phyloP scores from a whole-genome alignment of 2,113 vertebrate genomes.

The Panthera tigris region DNA sequence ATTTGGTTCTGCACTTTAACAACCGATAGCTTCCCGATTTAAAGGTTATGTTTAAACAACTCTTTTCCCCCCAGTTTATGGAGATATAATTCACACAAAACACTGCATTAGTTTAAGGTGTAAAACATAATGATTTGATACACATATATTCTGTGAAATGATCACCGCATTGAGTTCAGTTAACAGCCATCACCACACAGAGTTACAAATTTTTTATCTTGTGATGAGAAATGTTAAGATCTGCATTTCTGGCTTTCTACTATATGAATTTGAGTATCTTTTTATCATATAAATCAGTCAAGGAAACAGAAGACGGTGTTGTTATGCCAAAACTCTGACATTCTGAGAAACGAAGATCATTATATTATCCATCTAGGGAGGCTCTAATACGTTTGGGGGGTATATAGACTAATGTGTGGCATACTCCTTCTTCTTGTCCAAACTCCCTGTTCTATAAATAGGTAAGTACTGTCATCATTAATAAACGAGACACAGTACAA shows the following conservation, averaged over 20 bases:
- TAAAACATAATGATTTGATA: not conserved
- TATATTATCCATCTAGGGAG: slow-evolving; percentile 53
- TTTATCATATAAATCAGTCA: not conserved
- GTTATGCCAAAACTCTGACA: not conserved
- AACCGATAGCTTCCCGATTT: not conserved
- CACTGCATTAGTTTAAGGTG: not conserved
- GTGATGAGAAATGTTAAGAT: not conserved
- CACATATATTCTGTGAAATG: not conserved
- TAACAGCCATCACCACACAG: not conserved
- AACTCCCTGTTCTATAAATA: slow-evolving; percentile 64
- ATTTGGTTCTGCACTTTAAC: not conserved
- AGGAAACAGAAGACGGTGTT: not conserved
- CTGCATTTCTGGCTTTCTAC: not conserved
- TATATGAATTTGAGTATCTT: not conserved
- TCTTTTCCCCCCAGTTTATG: not conserved
- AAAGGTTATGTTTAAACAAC: not conserved
- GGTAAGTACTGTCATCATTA: slow-evolving; percentile 68
- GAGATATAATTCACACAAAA: not conserved
- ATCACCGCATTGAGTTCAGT: not conserved
- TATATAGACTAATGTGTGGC: slow-evolving; percentile 21
- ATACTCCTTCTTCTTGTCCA: slow-evolving; percentile 2
- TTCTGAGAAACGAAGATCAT: slow-evolving; percentile 17
- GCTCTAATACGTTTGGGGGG: slow-evolving; percentile 35
- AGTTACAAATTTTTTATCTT: not conserved
- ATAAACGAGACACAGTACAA: slow-evolving; percentile 67